These are phyloP conservation scores for Anabas testudineus DNA, from an alignment of 2,797 vertebrate genomes.

Conservation along the genomic window DNA sequence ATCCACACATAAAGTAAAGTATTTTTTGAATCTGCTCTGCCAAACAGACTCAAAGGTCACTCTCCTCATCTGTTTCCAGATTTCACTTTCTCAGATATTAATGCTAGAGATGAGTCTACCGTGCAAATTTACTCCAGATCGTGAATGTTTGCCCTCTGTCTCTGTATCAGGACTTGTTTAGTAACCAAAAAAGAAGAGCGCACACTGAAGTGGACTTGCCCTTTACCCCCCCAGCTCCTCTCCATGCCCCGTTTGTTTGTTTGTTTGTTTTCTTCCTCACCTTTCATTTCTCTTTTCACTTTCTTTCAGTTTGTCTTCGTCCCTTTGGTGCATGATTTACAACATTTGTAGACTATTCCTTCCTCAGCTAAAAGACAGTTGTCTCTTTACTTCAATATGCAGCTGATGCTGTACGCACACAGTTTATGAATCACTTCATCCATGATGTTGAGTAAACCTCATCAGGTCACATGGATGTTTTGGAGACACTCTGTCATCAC, in stretches of 20 bases:
- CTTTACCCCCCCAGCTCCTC: slow-evolving; percentile 22
- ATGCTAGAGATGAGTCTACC: neutral
- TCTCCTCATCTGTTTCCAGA: neutral
- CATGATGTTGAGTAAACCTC: neutral
- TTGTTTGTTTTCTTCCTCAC: neutral
- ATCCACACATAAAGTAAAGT: too few relatives aligned
- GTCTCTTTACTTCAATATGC: neutral
- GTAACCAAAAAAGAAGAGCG: too few relatives aligned
- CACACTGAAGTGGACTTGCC: slow-evolving; percentile 35
- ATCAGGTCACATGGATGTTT: neutral
- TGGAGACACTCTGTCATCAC: slow-evolving; percentile 22
- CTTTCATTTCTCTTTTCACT: neutral
- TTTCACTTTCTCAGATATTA: neutral
- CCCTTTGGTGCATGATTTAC: neutral
- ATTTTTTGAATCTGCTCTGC: neutral
- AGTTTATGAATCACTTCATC: neutral
- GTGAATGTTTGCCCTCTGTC: slow-evolving; percentile 8
- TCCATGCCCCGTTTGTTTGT: neutral
- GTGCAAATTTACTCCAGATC: slow-evolving; percentile 11
- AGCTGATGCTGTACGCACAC: neutral
- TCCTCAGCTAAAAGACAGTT: neutral
- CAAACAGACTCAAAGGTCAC: neutral
- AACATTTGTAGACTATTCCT: neutral
- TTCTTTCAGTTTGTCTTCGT: neutral
- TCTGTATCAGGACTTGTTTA: slow-evolving; percentile 34